These are phyloP conservation scores for Drosophila pectinifera DNA, from an alignment of 1,140 invertebrate genomes.

Conservation along the genomic window DNA sequence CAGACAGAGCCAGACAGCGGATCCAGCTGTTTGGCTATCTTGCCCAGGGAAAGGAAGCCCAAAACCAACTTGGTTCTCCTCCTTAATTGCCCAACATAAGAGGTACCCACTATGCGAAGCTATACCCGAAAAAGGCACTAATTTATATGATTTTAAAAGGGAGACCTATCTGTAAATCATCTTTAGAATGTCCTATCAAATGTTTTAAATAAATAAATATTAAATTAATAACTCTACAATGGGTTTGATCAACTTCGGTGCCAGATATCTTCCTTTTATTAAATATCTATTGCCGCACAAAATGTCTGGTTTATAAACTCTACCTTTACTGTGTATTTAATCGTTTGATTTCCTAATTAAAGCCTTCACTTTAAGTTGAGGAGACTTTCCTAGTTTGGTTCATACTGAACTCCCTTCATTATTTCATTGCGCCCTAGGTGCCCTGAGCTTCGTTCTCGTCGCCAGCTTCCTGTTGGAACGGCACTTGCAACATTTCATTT, in stretches of 20 bases:
- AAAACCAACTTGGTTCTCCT: background rate
- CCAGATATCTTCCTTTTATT: too few species aligned
- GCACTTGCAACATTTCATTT: slow-evolving; percentile 61
- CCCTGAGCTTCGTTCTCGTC: background rate
- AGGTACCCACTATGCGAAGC: too few species aligned
- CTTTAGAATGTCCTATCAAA: too few species aligned
- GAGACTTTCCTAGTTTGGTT: background rate
- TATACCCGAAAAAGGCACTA: too few species aligned
- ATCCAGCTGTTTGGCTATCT: slow-evolving; percentile 13
- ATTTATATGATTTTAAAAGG: too few species aligned
- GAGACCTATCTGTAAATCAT: too few species aligned
- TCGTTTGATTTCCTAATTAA: background rate
- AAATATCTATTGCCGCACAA: too few species aligned
- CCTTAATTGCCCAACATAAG: background rate
- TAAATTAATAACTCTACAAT: too few species aligned
- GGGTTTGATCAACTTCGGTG: too few species aligned
- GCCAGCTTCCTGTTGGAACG: slow-evolving; percentile 4
- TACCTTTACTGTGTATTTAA: background rate
- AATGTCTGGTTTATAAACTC: too few species aligned
- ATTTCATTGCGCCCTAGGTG: background rate
- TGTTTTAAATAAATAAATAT: too few species aligned
- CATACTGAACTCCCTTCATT: background rate
- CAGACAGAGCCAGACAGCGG: background rate
- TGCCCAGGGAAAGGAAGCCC: slow-evolving; percentile 17
- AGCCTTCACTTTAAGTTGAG: too few species aligned